A percentile compares a stretch with the other conserved stretches of the same genome.
These are phyloP conservation scores for Cephus rjabovi DNA, from an alignment of 2,888 invertebrate genomes.

Conservation along the genomic window DNA sequence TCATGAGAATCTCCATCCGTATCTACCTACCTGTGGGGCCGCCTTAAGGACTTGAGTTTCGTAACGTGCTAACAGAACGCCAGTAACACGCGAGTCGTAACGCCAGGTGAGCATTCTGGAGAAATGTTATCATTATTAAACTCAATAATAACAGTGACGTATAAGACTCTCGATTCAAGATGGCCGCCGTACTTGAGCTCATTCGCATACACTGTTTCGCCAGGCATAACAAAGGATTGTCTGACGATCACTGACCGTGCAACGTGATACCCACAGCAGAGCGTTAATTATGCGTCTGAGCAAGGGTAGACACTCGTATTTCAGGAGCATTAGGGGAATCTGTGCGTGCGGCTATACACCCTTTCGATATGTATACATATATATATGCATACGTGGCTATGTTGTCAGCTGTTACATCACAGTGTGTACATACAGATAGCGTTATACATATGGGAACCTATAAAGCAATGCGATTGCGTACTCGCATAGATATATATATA, in stretches of 20 bases:
- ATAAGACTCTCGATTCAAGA: not conserved
- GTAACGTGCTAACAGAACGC: not conserved
- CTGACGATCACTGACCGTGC: constrained; percentile 8
- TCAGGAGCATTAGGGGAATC: not conserved
- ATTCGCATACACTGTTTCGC: not conserved
- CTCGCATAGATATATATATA: not conserved
- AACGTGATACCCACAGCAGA: not conserved
- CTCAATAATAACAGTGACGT: not conserved
- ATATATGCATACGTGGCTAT: not conserved
- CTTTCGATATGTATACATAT: not conserved
- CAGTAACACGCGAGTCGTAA: not conserved
- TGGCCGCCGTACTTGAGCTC: not conserved
- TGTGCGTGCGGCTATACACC: not conserved
- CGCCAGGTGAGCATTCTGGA: not conserved
- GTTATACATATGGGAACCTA: not conserved
- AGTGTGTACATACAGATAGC: not conserved
- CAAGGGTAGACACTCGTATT: not conserved
- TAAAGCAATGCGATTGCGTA: not conserved
- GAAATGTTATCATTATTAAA: not conserved
- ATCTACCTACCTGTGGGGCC: not conserved
- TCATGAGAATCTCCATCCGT: not conserved
- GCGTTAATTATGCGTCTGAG: not conserved
- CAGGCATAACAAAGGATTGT: not conserved
- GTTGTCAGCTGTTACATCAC: not conserved
- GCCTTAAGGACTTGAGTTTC: not conserved